Evolutionary conservation across 2,888 invertebrate species (phyloP), one percentile per base, ranked within the genome.

Genomic region (Calliopum simillimum): DNA sequence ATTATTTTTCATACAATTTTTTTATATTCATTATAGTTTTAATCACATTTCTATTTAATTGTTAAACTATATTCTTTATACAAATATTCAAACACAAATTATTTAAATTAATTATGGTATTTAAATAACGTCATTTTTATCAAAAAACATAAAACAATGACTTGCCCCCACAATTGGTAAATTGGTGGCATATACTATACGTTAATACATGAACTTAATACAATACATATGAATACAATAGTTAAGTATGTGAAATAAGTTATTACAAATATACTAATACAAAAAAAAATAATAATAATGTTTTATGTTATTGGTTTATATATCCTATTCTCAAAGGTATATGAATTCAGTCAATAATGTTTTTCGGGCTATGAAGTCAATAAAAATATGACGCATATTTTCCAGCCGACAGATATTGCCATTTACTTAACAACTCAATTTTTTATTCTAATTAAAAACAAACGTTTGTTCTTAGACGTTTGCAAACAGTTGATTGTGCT

Each of bases 1-100:
- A 8, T 33, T 8, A 33, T 61, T 23, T 46, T 61, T 44, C 46
- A 61, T 61, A 61, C 61, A 61, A 61, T 23, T 61, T 44, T 66
- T 58, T 67, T 44, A 49, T 53, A 67, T 59, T 53, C 14, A 41
- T 64, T 64, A 64, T 51, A 55, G 55, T 65, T 59, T 59, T 49
- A 59, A 67, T 59, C 58, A 67, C 58, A 58, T 53, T 47, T 59
- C 59, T 53, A 25, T 44, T 23, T 25, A 65, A 55, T 65, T 62
- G 46, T 61, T 23, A 46, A 61, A 61, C 46, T 56, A 56, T 56
- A 23, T 61, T 19, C 44, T 46, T 44, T 61, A 61, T 61, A 61
- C 61, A 61, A 61, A 44, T 58, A 61, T 3, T 23, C 25, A 56
- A 23, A 23, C 14, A 56, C 33, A 56, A 23, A 55, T 21, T 23